A percentile compares a stretch with the other conserved stretches of the same genome.
Evolutionary conservation across 2,113 vertebrate species (phyloP).

Genomic region (Martes martes): DNA sequence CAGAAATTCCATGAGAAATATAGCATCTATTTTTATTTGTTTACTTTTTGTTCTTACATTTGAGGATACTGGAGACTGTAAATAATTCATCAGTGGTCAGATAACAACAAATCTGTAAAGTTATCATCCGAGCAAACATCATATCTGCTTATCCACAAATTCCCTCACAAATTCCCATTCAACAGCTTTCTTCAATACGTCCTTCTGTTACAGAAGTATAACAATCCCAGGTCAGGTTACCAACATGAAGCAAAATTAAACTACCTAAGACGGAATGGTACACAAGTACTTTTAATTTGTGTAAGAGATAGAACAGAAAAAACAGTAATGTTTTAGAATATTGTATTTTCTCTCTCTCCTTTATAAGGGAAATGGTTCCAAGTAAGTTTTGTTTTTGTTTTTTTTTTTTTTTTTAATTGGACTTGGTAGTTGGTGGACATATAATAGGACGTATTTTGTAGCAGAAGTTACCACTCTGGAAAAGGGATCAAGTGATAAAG

Average conservation of each 20-base stretch:
- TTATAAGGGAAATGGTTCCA: background rate
- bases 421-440: background rate
- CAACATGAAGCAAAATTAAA: background rate
- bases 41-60: background rate
- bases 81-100: background rate
- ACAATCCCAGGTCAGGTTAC: background rate
- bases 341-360: background rate
- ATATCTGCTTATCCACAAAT: background rate
- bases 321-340: background rate
- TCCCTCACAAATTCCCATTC: background rate
- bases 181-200: background rate
- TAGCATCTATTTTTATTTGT: background rate
- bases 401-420: background rate
- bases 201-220: background rate
- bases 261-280: background rate
- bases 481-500: background rate
- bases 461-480: background rate
- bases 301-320: background rate
- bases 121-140: background rate
- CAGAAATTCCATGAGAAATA: background rate
- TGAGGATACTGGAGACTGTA: background rate
- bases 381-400: background rate
- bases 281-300: background rate
- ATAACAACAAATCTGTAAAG: background rate
- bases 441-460: background rate